Evolutionary conservation across 2,797 vertebrate species (phyloP).

Genomic region (Rhincodon typus): DNA sequence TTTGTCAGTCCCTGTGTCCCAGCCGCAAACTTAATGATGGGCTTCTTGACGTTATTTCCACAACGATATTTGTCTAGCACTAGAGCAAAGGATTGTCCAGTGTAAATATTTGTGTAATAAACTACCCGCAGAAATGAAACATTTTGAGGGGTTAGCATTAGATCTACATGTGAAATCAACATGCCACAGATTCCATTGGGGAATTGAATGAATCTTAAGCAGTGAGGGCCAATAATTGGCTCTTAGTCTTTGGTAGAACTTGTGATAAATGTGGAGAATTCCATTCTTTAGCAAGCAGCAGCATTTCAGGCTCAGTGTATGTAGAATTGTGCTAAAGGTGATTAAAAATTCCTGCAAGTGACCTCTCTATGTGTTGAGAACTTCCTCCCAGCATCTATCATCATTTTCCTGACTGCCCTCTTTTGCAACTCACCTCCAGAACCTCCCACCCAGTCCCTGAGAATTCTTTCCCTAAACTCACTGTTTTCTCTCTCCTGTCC

Average conservation of each 20-base stretch:
- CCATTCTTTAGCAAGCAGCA: background rate
- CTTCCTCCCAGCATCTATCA: background rate
- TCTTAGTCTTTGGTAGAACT: background rate
- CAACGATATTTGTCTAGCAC: background rate
- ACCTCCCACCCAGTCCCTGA: background rate
- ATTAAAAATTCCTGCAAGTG: background rate
- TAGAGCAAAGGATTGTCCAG: background rate
- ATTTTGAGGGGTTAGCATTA: background rate
- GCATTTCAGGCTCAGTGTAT: background rate
- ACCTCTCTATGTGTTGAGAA: background rate
- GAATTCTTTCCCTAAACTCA: background rate
- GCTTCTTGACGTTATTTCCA: background rate
- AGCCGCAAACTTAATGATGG: background rate
- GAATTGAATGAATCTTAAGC: background rate
- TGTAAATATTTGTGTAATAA: slow-evolving; percentile 18
- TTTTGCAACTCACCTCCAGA: background rate
- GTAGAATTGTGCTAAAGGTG: background rate
- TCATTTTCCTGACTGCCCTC: background rate
- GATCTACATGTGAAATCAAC: background rate
- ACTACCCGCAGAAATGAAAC: background rate
- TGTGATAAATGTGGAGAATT: background rate
- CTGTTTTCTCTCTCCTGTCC: background rate
- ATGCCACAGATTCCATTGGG: background rate
- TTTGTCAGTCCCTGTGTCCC: background rate
- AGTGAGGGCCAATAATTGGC: background rate